A percentile compares a stretch with the other conserved stretches of the same genome.
Conservation (phyloP, 2,888 invertebrate species). For the Lottia gigantea region DNA sequence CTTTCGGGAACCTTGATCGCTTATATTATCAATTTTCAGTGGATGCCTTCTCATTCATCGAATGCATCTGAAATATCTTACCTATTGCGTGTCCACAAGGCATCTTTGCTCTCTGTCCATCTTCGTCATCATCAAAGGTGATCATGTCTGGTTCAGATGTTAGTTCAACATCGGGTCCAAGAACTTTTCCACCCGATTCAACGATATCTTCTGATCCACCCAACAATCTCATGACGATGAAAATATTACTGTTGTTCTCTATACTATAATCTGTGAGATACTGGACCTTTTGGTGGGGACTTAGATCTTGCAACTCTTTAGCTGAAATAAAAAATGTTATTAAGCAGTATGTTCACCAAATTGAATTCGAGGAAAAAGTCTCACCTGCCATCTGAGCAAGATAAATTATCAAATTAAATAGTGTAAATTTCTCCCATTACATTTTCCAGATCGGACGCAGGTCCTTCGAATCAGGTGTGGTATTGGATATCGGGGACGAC, state of each 20-base stretch:
- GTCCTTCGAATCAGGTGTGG: no score
- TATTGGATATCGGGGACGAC: no score
- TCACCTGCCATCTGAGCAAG: no score
- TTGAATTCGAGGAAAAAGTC: no score
- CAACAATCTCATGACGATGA: slow-evolving; percentile 26
- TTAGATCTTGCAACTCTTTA: no score
- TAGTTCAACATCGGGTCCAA: slow-evolving; percentile 32
- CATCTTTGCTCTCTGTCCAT: slow-evolving; percentile 35
- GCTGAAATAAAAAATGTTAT: no score
- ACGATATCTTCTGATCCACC: slow-evolving; percentile 27
- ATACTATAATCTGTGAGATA: slow-evolving; percentile 33
- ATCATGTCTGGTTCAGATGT: slow-evolving; percentile 36
- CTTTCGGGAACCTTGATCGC: no score
- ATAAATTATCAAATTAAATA: no score
- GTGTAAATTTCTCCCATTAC: no score
- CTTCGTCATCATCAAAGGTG: slow-evolving; percentile 37
- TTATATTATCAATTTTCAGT: no score
- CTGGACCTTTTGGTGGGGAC: background rate
- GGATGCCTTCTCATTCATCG: background rate
- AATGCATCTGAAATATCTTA: slow-evolving; percentile 13
- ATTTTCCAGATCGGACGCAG: no score
- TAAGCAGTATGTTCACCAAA: no score
- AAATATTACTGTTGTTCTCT: slow-evolving; percentile 27
- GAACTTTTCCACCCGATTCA: slow-evolving; percentile 29
- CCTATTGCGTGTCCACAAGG: slow-evolving; percentile 43